These are phyloP conservation scores for Neotoma lepida DNA, from an alignment of 2,113 vertebrate genomes.

Conservation along the genomic window DNA sequence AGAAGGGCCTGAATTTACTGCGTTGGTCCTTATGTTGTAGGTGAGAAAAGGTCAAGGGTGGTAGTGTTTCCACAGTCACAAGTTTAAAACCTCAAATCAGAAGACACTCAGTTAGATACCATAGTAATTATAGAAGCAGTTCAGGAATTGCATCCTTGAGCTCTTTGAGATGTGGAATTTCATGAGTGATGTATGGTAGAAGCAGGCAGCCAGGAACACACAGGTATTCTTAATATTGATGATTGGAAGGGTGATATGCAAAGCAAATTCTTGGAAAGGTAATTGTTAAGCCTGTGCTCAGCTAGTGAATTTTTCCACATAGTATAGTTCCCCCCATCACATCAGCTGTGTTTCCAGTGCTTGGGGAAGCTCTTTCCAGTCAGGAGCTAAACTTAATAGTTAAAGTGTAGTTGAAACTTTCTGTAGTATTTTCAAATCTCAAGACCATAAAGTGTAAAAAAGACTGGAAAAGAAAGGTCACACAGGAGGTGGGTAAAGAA, in stretches of 20 bases:
- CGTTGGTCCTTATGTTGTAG: constrained; percentile 93
- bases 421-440: constrained; percentile 93
- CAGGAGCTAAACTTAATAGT: constrained; percentile 92
- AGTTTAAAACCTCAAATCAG: constrained; percentile 89
- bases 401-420: constrained; percentile 94
- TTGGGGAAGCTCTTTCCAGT: background rate
- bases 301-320: constrained; percentile 91
- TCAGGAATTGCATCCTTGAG: constrained; percentile 88
- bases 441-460: constrained; percentile 86
- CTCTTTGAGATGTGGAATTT: background rate
- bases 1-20: constrained; percentile 89
- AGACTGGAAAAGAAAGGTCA: constrained; percentile 91
- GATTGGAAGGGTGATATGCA: constrained; percentile 90
- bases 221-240: constrained; percentile 92
- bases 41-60: constrained; percentile 92
- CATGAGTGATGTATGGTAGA: background rate
- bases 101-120: constrained; percentile 90
- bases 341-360: constrained; percentile 87
- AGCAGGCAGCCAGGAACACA: constrained; percentile 88
- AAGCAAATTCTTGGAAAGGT: constrained; percentile 90
- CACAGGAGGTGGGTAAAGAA: constrained; percentile 90
- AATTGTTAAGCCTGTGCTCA: constrained; percentile 92
- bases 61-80: constrained; percentile 92
- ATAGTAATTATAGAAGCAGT: constrained; percentile 89
- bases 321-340: constrained; percentile 91